A percentile compares a stretch with the other conserved stretches of the same genome.
These are phyloP conservation scores for Lepidochrysops patricia DNA, from an alignment of 2,888 invertebrate genomes.

Conservation along the genomic window DNA sequence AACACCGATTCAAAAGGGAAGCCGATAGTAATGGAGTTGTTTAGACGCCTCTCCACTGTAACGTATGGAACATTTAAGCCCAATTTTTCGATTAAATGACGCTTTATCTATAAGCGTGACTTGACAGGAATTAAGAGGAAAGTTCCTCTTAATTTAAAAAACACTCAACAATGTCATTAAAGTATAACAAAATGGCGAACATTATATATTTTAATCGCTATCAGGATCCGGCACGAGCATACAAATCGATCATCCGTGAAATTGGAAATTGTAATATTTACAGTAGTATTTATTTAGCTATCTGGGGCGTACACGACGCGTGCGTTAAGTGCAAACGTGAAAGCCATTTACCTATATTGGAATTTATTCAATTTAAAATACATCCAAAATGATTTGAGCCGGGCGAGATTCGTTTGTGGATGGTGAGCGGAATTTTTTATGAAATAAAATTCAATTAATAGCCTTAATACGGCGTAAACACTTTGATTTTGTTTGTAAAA, in stretches of 20 bases:
- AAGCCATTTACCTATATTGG: slow-evolving; percentile 21
- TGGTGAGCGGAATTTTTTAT: not conserved
- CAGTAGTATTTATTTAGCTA: slow-evolving; percentile 15
- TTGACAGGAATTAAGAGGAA: too few species aligned
- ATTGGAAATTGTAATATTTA: slow-evolving; percentile 21
- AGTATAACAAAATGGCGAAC: not conserved
- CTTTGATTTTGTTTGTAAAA: slow-evolving; percentile 7
- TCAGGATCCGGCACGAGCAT: slow-evolving; percentile 1
- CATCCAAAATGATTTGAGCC: slow-evolving; percentile 21
- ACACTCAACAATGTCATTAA: not conserved
- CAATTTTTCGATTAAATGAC: too few species aligned
- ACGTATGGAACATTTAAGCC: too few species aligned
- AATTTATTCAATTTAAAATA: slow-evolving; percentile 25
- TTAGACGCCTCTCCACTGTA: too few species aligned
- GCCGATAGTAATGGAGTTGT: too few species aligned
- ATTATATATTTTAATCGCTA: not conserved
- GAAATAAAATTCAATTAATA: slow-evolving; percentile 5
- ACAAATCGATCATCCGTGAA: slow-evolving; percentile 21
- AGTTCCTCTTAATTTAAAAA: not conserved
- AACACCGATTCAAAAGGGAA: too few species aligned
- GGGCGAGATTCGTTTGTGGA: slow-evolving; percentile 19
- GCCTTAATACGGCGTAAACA: not conserved
- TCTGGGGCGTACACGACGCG: slow-evolving; percentile 8
- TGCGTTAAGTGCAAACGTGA: slow-evolving; percentile 18
- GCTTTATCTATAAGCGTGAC: too few species aligned